Conservation (phyloP, 2,888 invertebrate species). For the Lumbricus terrestris region DNA sequence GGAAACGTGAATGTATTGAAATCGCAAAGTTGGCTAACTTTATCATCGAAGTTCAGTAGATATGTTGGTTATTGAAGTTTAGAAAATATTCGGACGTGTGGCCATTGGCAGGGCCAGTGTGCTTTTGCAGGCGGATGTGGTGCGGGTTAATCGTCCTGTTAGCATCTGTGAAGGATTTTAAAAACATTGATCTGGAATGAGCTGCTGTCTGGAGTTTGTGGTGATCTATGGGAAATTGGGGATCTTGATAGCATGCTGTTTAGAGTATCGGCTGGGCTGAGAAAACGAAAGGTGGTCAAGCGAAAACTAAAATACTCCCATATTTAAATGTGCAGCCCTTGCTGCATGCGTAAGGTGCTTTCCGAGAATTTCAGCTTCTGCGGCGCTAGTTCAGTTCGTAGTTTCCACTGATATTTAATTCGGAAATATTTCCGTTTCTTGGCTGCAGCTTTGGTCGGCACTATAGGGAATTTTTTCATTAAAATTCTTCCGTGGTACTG, state of each 20-base stretch:
- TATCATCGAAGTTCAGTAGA: background rate
- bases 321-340: background rate
- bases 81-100: background rate
- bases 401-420: background rate
- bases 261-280: background rate
- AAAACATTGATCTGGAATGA: background rate
- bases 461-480: background rate
- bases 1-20: background rate
- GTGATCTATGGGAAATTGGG: background rate
- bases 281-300: background rate
- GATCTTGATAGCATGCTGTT: background rate
- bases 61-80: too few relatives aligned
- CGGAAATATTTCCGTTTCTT: background rate
- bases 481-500: background rate
- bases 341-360: background rate
- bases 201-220: background rate
- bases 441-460: background rate
- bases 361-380: too few relatives aligned
- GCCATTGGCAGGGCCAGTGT: background rate
- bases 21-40: background rate
- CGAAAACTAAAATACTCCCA: background rate
- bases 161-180: background rate
- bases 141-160: background rate
- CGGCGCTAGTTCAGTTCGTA: background rate
- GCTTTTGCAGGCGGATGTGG: background rate